Conservation (phyloP, 2,797 vertebrate species). For the Pelodytes ibericus region DNA sequence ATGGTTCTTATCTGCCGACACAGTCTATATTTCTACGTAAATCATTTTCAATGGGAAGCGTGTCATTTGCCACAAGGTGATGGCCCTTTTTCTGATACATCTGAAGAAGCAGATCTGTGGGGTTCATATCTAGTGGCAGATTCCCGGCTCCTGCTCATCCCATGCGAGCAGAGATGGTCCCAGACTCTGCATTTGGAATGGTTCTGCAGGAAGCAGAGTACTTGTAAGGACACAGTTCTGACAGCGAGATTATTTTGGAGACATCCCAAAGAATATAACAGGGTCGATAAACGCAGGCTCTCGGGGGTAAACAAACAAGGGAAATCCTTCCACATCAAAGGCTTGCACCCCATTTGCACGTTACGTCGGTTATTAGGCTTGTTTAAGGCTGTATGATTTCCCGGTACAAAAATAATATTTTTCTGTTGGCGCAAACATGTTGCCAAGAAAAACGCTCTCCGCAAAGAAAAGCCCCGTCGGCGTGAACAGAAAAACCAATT, state of each 20-base stretch:
- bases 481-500: slow-evolving; percentile 9
- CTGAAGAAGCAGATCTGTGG: no score
- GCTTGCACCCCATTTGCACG: background rate
- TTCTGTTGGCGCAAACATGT: background rate
- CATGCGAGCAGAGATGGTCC: no score
- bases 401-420: slow-evolving; percentile 12
- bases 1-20: no score
- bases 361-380: background rate
- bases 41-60: no score
- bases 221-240: slow-evolving; percentile 33
- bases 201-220: background rate
- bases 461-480: background rate
- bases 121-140: no score
- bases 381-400: slow-evolving; percentile 22
- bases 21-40: no score
- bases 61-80: no score
- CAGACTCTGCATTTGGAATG: background rate
- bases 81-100: no score
- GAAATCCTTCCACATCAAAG: slow-evolving; percentile 45
- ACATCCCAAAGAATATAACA: slow-evolving; percentile 17
- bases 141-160: no score
- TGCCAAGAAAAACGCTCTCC: background rate
- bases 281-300: background rate
- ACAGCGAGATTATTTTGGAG: slow-evolving; percentile 19
- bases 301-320: slow-evolving; percentile 32